Percentiles rank a stretch among this genome's conserved stretches.
Evolutionary conservation across 2,113 vertebrate species (phyloP).

Genomic region (Barnardius zonarius): DNA sequence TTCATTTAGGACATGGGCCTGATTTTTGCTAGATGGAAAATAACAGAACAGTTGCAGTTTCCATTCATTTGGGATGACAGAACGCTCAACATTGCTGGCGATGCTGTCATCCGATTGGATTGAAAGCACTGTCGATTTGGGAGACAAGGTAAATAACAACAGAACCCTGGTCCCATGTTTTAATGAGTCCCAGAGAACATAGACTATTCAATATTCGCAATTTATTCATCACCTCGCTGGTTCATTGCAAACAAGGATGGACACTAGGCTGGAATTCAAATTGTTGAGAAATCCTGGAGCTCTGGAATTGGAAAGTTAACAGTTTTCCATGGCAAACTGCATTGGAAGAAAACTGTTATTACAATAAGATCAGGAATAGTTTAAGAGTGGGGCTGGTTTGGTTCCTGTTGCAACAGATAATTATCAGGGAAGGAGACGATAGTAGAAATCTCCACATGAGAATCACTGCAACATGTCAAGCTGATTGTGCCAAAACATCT

Average conservation of each 20-base stretch:
- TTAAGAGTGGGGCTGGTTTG: not conserved
- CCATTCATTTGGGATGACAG: not conserved
- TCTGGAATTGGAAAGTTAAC: not conserved
- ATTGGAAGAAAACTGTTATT: not conserved
- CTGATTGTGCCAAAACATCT: not conserved
- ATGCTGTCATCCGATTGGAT: not conserved
- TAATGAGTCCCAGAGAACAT: not conserved
- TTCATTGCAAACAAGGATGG: not conserved
- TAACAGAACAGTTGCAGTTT: not conserved
- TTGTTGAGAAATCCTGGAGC: not conserved
- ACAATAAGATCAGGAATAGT: not conserved
- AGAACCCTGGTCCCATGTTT: not conserved
- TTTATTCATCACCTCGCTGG: not conserved
- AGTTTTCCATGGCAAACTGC: not conserved
- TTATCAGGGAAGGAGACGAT: not conserved
- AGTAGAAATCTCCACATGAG: not conserved
- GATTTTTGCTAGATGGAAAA: not conserved
- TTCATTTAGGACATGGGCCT: not conserved
- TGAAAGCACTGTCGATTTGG: not conserved
- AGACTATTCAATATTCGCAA: not conserved
- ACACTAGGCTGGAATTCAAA: not conserved
- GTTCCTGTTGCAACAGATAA: not conserved
- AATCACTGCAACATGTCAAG: not conserved
- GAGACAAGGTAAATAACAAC: not conserved
- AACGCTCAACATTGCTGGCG: not conserved